Evolutionary conservation across 2,888 invertebrate species (phyloP), one percentile per base, ranked within the genome.

Genomic region (Dorcus parallelipipedus): DNA sequence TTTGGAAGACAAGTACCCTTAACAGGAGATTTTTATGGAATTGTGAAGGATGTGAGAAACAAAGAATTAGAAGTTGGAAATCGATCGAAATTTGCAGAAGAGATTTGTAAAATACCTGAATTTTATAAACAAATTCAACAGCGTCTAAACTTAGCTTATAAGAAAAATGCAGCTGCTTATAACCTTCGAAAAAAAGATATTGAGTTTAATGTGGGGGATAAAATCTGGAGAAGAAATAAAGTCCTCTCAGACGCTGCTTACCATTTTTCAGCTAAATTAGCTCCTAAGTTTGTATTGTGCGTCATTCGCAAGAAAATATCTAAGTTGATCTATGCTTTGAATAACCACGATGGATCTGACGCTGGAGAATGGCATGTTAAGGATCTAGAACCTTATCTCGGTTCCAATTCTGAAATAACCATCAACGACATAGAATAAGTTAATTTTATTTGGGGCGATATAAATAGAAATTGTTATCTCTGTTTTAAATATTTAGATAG

Each of bases 321-420:
- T 9, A 52, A 56, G 8, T 48, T 64, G n/a, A 61, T 60, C 2
- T 67, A 67, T 48, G 38, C 52, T 17, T 43, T 67, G 9, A 42
- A 48, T 33, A 61, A 60, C 39, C 33, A 54, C 7, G 47, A 61
- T 54, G 60, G 59, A 23, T 56, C 57, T 38, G 53, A 61, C 42
- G n/a, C 65, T 7, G 64, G 65, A 3, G 59, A 54, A 20, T 68
- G 62, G 58, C 67, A 66, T 49, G 52, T 66, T 9, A 60, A 64
- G 10, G 26, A 26, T 26, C 5, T 26, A 26, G 2, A 26, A 5
- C 4, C 5, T 26, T 26, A 26, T 26, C 5, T 26, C 3, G 26
- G 26, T 26, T 26, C 26, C 5, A 26, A 26, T 26, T 26, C 26
- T 3, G 26, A 26, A 14, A 14, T 14, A 14, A 14, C 14, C 14